Percentiles rank a stretch among this genome's conserved stretches.
These are phyloP conservation scores for Prorops nasuta DNA, from an alignment of 1,140 invertebrate genomes.

Conservation along the genomic window DNA sequence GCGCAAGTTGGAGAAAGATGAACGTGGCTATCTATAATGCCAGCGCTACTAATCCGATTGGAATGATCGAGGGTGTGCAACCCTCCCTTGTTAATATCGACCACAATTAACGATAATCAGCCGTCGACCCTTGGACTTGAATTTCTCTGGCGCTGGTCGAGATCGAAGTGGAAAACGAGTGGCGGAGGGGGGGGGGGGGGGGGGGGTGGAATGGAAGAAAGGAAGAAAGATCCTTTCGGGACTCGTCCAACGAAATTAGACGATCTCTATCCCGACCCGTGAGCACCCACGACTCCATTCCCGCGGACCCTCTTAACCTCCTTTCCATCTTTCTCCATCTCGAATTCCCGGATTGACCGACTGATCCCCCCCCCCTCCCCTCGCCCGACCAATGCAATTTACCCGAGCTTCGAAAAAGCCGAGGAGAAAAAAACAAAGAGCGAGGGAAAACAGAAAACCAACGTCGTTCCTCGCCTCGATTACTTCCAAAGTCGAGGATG, in stretches of 20 bases:
- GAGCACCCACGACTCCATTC: conserved; percentile 23
- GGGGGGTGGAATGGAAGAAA: conserved; percentile 9
- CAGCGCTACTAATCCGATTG: conserved; percentile 28
- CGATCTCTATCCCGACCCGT: conserved; percentile 26
- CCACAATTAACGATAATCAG: conserved; percentile 33
- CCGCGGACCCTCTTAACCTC: conserved; percentile 20
- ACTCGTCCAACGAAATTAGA: conserved; percentile 38
- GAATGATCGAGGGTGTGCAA: conserved; percentile 27
- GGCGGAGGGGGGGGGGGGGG: conserved; percentile 3
- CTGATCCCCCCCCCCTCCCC: conserved; percentile 3
- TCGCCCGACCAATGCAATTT: conserved; percentile 14
- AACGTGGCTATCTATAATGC: conserved; percentile 7
- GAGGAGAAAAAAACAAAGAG: too few species aligned
- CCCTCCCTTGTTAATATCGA: conserved; percentile 17
- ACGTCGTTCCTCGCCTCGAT: conserved; percentile 10
- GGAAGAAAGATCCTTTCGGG: conserved; percentile 27
- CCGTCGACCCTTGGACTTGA: conserved; percentile 12
- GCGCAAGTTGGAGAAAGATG: conserved; percentile 8
- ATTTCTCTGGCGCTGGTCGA: not conserved
- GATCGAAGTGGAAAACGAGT: not conserved
- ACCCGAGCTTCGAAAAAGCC: not conserved
- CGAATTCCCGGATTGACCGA: conserved; percentile 4
- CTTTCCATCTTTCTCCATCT: conserved; percentile 11
- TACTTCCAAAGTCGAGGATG: too few species aligned
- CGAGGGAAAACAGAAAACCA: too few species aligned